Evolutionary conservation across 1,140 invertebrate species (phyloP).

Genomic region (Tigriopus japonicus): DNA sequence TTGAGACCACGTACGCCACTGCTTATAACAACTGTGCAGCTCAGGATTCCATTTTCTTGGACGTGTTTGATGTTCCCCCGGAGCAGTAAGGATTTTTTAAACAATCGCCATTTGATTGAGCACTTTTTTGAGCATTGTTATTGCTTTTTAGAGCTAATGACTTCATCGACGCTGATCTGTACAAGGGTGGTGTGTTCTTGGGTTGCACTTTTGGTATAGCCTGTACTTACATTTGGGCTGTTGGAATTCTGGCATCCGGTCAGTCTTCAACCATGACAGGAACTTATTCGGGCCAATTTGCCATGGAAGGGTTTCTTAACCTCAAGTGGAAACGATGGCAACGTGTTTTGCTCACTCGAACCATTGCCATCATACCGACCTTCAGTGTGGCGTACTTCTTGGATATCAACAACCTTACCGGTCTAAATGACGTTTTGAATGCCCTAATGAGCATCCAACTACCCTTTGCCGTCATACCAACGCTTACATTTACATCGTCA

Average conservation of each 20-base stretch:
- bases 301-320: conserved; percentile 67
- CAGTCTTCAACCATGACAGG: conserved; percentile 74
- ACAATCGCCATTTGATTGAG: neutral
- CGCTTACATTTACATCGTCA: conserved; percentile 60
- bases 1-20: conserved; percentile 23
- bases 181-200: conserved; percentile 59
- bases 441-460: conserved; percentile 69
- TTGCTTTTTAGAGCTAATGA: conserved; percentile 20
- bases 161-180: conserved; percentile 51
- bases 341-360: conserved; percentile 60
- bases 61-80: neutral
- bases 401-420: conserved; percentile 40
- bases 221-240: conserved; percentile 72
- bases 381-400: conserved; percentile 49
- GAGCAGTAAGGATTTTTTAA: neutral
- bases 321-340: conserved; percentile 74
- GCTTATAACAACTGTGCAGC: neutral
- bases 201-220: conserved; percentile 59
- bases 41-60: neutral
- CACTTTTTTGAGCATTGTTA: neutral
- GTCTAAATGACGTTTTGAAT: conserved; percentile 76
- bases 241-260: conserved; percentile 72
- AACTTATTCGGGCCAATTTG: conserved; percentile 39
- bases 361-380: conserved; percentile 74
- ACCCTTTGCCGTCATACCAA: conserved; percentile 63